Conservation (phyloP, 1,140 invertebrate genomes). For the Potamilus streckersoni region DNA sequence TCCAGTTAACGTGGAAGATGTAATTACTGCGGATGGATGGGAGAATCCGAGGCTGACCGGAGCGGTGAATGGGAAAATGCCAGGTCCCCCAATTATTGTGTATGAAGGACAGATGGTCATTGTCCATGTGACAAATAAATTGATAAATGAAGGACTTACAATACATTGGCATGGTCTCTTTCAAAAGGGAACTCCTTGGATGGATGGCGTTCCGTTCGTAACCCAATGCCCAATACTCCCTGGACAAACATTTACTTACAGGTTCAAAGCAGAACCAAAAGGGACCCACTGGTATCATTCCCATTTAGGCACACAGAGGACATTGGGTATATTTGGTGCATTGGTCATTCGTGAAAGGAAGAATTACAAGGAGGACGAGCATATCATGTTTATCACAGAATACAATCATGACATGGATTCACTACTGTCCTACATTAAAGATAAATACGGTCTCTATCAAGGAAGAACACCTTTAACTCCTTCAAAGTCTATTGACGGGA, state of each 20-base stretch:
- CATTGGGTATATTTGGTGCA: slow-evolving; percentile 54
- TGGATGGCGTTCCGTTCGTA: no score
- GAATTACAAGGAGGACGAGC: slow-evolving; percentile 29
- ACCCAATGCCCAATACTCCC: no score
- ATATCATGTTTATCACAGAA: slow-evolving; percentile 44
- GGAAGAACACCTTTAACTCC: slow-evolving; percentile 24
- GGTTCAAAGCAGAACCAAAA: no score
- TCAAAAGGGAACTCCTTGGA: no score
- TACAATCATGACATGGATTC: slow-evolving; percentile 57
- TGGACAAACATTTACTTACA: no score
- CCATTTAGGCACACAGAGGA: slow-evolving; percentile 53
- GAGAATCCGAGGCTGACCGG: no score
- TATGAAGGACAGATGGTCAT: slow-evolving; percentile 88
- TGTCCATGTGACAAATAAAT: slow-evolving; percentile 85
- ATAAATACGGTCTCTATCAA: slow-evolving; percentile 38
- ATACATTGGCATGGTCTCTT: no score
- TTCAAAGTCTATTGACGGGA: slow-evolving; percentile 34
- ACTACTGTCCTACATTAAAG: slow-evolving; percentile 39
- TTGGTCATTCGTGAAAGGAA: slow-evolving; percentile 45
- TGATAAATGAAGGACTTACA: no score
- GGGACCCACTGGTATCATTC: slow-evolving; percentile 76
- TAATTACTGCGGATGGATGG: no score
- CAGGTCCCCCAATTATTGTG: slow-evolving; percentile 73
- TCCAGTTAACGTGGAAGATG: no score
- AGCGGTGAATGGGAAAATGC: slow-evolving; percentile 54